Evolutionary conservation across 2,888 invertebrate species (phyloP).

Genomic region (Macrophya alboannulata): DNA sequence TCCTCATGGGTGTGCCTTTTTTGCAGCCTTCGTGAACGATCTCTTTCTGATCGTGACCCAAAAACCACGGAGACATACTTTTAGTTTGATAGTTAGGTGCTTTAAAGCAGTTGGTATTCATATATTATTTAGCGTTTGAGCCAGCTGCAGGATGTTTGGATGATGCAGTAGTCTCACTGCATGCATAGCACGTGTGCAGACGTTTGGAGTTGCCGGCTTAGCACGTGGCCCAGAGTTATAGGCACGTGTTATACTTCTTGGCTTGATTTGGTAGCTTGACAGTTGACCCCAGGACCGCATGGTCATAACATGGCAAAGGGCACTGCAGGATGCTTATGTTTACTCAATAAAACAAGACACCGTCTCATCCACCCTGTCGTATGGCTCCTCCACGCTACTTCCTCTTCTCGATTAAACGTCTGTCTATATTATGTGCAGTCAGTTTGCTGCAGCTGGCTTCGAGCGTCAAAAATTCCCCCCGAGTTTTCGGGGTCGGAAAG

Average conservation of each 20-base stretch:
- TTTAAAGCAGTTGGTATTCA: constrained; percentile 5
- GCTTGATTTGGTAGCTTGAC: neutral
- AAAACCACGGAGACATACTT: neutral
- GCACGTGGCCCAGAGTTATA: constrained; percentile 32
- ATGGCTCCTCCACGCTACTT: neutral
- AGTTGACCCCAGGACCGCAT: neutral
- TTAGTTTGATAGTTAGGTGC: neutral
- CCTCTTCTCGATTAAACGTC: constrained; percentile 32
- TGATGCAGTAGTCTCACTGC: neutral
- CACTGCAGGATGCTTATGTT: constrained; percentile 49
- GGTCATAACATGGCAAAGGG: constrained; percentile 21
- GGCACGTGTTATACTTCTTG: constrained; percentile 39
- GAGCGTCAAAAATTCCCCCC: neutral
- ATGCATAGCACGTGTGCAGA: neutral
- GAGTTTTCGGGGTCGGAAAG: neutral
- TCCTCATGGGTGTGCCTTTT: neutral
- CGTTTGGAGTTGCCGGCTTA: neutral
- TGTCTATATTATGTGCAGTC: constrained; percentile 5
- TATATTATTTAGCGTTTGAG: constrained; percentile 2
- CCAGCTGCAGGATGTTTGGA: constrained; percentile 49
- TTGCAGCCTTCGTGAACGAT: neutral
- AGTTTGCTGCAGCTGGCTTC: neutral
- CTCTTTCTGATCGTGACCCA: neutral
- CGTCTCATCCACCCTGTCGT: neutral
- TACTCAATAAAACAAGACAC: constrained; percentile 42